phyloP scores from a whole-genome alignment of 2,113 vertebrate species.

The Periophthalmus modestus region DNA sequence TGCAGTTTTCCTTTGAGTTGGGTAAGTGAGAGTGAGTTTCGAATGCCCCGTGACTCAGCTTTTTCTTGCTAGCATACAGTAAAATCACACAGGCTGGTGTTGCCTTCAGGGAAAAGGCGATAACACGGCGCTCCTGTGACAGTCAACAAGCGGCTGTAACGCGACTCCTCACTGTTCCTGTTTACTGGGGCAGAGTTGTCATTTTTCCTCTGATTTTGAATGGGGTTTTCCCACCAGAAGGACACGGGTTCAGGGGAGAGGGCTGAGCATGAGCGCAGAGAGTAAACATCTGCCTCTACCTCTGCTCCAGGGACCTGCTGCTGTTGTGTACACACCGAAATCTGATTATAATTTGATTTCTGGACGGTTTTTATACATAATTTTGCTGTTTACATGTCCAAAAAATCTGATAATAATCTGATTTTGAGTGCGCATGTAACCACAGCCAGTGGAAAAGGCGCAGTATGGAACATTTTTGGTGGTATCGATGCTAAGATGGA shows the following conservation, averaged over 20 bases:
- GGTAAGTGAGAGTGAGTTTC: background rate
- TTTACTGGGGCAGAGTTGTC: constrained; percentile 25
- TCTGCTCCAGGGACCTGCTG: too few relatives aligned
- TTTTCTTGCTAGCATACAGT: constrained; percentile 35
- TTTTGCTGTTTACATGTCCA: too few relatives aligned
- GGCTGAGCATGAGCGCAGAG: constrained; percentile 37
- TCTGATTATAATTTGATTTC: too few relatives aligned
- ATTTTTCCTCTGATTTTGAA: constrained; percentile 45
- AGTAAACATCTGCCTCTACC: too few relatives aligned
- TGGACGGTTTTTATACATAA: too few relatives aligned
- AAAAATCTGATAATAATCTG: too few relatives aligned
- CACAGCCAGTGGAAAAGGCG: too few relatives aligned
- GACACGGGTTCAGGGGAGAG: constrained; percentile 21
- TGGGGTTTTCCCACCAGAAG: constrained; percentile 40
- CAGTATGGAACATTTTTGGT: too few relatives aligned
- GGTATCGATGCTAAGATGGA: too few relatives aligned
- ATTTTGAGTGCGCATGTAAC: too few relatives aligned
- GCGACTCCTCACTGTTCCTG: constrained; percentile 20
- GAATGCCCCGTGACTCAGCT: constrained; percentile 24
- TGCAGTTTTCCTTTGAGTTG: background rate
- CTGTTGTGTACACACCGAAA: too few relatives aligned
- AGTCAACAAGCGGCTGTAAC: constrained; percentile 27
- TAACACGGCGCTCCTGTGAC: constrained; percentile 22
- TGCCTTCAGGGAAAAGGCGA: constrained; percentile 38
- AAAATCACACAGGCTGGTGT: constrained; percentile 28